Conservation (phyloP, 2,797 vertebrate genomes). For the Rhabdomys pumilio region DNA sequence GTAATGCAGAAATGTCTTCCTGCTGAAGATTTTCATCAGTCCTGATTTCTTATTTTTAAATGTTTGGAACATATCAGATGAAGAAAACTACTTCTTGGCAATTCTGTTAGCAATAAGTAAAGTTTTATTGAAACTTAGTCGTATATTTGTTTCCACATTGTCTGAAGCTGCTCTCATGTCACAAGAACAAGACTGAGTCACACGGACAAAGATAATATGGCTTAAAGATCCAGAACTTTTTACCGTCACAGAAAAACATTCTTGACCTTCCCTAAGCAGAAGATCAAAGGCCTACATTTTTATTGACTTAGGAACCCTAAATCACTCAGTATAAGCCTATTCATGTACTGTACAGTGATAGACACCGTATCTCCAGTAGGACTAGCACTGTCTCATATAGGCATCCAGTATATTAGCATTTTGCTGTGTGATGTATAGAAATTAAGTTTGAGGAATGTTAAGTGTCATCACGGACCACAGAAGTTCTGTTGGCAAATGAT, state of each 20-base stretch:
- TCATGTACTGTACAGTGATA: background rate
- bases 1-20: too few species aligned
- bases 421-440: background rate
- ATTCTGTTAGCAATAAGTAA: background rate
- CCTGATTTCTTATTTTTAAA: background rate
- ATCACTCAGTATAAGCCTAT: background rate
- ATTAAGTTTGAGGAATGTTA: background rate
- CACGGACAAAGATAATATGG: background rate
- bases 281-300: constrained; percentile 2
- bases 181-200: background rate
- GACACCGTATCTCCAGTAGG: background rate
- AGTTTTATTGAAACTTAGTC: background rate
- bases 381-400: background rate
- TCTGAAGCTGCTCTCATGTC: background rate
- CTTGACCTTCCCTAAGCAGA: background rate
- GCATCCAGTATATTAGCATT: background rate
- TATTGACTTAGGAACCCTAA: background rate
- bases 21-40: background rate
- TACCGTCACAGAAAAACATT: background rate
- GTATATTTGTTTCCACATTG: background rate
- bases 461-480: background rate
- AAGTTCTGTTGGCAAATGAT: background rate
- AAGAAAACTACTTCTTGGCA: background rate
- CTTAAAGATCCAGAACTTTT: background rate
- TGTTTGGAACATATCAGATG: background rate